Evolutionary conservation across 2,113 vertebrate species (phyloP).

Genomic region (Oxyura jamaicensis): DNA sequence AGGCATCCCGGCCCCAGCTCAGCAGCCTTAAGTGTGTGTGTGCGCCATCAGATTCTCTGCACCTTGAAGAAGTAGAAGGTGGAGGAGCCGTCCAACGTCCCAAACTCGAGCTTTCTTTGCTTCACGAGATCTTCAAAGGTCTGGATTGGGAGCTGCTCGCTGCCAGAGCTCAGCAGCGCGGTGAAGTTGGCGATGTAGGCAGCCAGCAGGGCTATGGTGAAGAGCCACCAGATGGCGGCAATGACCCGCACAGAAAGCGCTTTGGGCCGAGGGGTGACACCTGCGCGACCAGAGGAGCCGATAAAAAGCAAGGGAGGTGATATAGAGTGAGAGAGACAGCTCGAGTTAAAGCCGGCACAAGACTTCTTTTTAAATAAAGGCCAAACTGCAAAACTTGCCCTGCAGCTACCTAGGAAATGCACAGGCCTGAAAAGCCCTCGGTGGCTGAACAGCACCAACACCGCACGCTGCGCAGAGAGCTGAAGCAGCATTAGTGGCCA

Average conservation of each 20-base stretch:
- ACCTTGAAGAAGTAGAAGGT: slow-evolving; percentile 88
- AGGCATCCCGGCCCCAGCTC: not conserved
- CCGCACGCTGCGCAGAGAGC: fast-evolving
- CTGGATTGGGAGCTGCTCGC: slow-evolving; percentile 74
- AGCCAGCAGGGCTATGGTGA: slow-evolving; percentile 83
- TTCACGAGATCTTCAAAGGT: slow-evolving; percentile 89
- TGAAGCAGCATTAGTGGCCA: not conserved
- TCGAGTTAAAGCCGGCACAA: not conserved
- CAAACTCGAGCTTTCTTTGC: slow-evolving; percentile 85
- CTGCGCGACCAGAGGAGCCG: slow-evolving; percentile 27
- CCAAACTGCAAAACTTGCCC: not conserved
- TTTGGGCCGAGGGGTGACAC: slow-evolving; percentile 85
- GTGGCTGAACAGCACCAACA: fast-evolving
- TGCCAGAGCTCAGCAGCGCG: slow-evolving; percentile 66
- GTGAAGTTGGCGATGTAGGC: slow-evolving; percentile 85
- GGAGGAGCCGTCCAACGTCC: slow-evolving; percentile 82
- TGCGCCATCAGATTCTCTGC: not conserved
- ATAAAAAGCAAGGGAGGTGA: fast-evolving
- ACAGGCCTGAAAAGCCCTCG: not conserved
- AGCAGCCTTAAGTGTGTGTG: fast-evolving
- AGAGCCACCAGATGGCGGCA: slow-evolving; percentile 89
- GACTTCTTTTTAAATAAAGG: not conserved
- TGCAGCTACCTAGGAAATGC: not conserved
- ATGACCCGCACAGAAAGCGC: slow-evolving; percentile 82
- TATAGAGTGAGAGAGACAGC: fast-evolving